Conservation (phyloP, 2,797 vertebrate species). For the Tympanoctomys barrerae region DNA sequence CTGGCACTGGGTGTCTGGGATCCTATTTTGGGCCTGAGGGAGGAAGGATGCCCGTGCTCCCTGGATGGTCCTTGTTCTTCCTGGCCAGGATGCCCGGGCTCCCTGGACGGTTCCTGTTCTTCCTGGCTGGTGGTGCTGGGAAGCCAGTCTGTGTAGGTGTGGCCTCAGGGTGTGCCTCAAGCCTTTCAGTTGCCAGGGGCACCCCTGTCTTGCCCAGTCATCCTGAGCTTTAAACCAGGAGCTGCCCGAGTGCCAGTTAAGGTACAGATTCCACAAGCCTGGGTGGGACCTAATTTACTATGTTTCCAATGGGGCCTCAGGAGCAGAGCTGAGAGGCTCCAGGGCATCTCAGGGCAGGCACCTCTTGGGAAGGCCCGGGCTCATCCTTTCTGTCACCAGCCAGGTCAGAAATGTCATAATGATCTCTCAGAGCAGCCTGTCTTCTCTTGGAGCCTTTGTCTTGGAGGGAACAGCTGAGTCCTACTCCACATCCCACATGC, state of each 20-base stretch:
- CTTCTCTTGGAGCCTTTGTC: background rate
- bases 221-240: background rate
- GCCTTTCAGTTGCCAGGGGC: background rate
- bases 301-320: background rate
- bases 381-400: background rate
- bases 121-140: background rate
- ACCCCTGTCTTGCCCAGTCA: background rate
- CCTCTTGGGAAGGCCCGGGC: background rate
- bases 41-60: background rate
- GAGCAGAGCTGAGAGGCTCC: background rate
- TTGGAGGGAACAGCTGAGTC: background rate
- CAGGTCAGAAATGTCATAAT: no score
- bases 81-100: background rate
- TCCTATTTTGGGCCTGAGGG: slow-evolving; percentile 79
- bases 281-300: background rate
- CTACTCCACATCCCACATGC: background rate
- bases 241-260: background rate
- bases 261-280: background rate
- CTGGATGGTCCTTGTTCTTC: background rate
- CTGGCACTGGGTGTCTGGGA: slow-evolving; percentile 77
- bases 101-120: background rate
- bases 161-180: background rate
- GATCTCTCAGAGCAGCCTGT: background rate
- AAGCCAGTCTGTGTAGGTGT: background rate
- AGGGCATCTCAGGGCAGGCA: background rate